Percentiles rank a stretch among this genome's conserved stretches.
Conservation (phyloP, 1,140 invertebrate genomes). For the Protaetia brevitarsis region DNA sequence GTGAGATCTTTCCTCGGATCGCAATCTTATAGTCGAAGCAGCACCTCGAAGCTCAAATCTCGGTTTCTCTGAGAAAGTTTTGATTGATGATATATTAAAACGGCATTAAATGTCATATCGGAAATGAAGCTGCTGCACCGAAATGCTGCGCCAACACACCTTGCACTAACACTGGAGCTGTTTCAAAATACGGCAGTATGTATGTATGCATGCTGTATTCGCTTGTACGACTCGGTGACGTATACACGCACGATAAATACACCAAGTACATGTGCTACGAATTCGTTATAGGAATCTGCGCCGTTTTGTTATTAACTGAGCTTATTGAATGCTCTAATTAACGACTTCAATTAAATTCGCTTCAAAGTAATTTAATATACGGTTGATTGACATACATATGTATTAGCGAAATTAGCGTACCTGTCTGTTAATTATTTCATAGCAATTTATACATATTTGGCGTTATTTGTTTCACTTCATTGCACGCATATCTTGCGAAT, state of each 20-base stretch:
- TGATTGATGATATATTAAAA: conserved; percentile 7
- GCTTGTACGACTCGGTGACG: too few species aligned
- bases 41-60: neutral
- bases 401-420: neutral
- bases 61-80: neutral
- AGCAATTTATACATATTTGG: too few species aligned
- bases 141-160: neutral
- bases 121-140: neutral
- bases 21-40: conserved; percentile 5
- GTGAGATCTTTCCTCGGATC: conserved; percentile 8
- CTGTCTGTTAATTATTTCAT: neutral
- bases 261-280: neutral
- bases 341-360: neutral
- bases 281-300: neutral
- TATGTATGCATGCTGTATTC: too few species aligned
- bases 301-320: neutral
- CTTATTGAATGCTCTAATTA: neutral
- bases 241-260: too few species aligned
- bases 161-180: too few species aligned
- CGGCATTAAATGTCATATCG: neutral
- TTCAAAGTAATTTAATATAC: neutral
- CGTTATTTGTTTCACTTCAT: too few species aligned
- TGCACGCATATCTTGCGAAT: too few species aligned
- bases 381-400: neutral
- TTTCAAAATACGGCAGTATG: too few species aligned